Percentiles rank a stretch among this genome's conserved stretches.
phyloP scores from a whole-genome alignment of 2,888 invertebrate species.

The Eilema caniola region DNA sequence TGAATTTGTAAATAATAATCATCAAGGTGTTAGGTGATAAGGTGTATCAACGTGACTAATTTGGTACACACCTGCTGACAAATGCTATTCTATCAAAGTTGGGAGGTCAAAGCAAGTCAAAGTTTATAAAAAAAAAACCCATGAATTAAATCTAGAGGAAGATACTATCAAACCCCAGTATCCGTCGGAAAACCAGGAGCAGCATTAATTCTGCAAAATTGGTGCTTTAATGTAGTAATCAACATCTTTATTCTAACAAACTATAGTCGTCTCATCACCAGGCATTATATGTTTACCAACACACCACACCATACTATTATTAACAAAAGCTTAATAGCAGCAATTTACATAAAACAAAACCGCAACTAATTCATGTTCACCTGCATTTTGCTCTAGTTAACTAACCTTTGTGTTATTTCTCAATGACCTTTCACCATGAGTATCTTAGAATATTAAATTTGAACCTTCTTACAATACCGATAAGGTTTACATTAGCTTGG shows the following conservation, averaged over 20 bases:
- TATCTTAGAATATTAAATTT: slow-evolving; percentile 34
- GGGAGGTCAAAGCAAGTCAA: too few species aligned
- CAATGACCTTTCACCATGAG: slow-evolving; percentile 68
- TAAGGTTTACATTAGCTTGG: slow-evolving; percentile 18
- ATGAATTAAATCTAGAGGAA: too few species aligned
- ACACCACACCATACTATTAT: neutral
- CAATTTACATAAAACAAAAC: slow-evolving; percentile 10
- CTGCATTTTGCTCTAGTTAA: slow-evolving; percentile 44
- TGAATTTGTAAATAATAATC: neutral
- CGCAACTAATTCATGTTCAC: slow-evolving; percentile 31
- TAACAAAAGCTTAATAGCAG: neutral
- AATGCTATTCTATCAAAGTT: too few species aligned
- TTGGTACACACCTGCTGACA: too few species aligned
- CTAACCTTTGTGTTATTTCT: slow-evolving; percentile 69
- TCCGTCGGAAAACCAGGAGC: too few species aligned
- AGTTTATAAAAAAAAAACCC: too few species aligned
- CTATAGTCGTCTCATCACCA: neutral
- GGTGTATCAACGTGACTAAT: too few species aligned
- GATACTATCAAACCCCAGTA: too few species aligned
- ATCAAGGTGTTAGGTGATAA: too few species aligned
- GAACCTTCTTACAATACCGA: neutral
- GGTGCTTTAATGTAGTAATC: neutral
- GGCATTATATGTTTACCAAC: neutral
- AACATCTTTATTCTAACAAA: neutral
- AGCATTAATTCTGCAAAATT: neutral